phyloP scores from a whole-genome alignment of 2,113 vertebrate genomes.

The Calypte anna region DNA sequence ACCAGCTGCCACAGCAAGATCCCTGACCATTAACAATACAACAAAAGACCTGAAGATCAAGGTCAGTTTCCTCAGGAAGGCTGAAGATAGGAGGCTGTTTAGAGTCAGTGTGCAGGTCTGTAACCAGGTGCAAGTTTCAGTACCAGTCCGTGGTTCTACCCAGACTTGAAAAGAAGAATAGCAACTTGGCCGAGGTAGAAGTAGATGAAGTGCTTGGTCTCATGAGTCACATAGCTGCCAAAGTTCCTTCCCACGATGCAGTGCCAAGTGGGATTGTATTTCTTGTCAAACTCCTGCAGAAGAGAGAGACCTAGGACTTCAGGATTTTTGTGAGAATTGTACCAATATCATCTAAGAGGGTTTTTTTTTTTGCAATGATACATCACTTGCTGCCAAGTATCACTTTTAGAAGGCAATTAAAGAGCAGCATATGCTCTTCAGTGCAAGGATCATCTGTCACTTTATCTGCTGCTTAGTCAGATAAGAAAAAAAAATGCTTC shows the following conservation, averaged over 20 bases:
- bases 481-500: neutral
- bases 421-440: slow-evolving; percentile 25
- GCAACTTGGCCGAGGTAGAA: slow-evolving; percentile 99
- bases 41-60: slow-evolving; percentile 68
- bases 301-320: neutral
- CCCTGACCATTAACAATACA: slow-evolving; percentile 84
- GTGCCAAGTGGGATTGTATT: slow-evolving; percentile 98
- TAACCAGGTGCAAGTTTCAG: slow-evolving; percentile 58
- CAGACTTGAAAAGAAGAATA: slow-evolving; percentile 97
- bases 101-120: slow-evolving; percentile 69
- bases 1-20: slow-evolving; percentile 82
- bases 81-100: slow-evolving; percentile 73
- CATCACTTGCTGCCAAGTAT: slow-evolving; percentile 1
- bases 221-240: slow-evolving; percentile 97
- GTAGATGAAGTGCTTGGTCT: slow-evolving; percentile 99
- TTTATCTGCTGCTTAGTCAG: slow-evolving; percentile 25
- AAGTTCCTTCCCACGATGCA: slow-evolving; percentile 99
- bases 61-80: slow-evolving; percentile 72
- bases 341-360: neutral
- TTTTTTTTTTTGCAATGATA: neutral
- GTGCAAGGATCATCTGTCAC: slow-evolving; percentile 24
- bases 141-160: slow-evolving; percentile 76
- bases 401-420: slow-evolving; percentile 1
- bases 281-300: slow-evolving; percentile 96
- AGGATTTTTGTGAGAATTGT: neutral